Evolutionary conservation across 2,113 vertebrate genomes (phyloP).

Genomic region (Phyllostomus hastatus): DNA sequence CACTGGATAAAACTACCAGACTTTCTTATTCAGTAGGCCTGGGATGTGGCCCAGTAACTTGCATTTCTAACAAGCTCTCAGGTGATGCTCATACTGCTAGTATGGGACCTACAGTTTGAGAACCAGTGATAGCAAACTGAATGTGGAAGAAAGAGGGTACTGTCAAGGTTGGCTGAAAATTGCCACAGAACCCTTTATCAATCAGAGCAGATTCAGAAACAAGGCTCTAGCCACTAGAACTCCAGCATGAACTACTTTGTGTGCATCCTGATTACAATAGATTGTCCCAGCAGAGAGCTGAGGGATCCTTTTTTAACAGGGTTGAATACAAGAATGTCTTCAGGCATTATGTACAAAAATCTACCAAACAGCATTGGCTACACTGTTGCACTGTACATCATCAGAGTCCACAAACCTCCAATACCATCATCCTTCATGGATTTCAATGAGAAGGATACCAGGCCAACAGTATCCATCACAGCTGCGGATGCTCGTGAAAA

Average conservation of each 20-base stretch:
- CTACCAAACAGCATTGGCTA: neutral
- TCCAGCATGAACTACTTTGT: neutral
- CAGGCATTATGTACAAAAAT: neutral
- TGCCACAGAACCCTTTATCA: neutral
- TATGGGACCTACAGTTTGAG: neutral
- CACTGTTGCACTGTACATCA: neutral
- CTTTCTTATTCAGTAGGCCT: neutral
- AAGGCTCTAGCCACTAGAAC: neutral
- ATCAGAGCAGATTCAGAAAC: neutral
- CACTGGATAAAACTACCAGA: neutral
- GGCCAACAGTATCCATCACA: no score
- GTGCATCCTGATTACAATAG: neutral
- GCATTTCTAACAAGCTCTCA: neutral
- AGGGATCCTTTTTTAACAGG: neutral
- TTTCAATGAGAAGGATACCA: neutral
- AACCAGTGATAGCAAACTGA: neutral
- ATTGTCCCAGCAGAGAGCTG: neutral
- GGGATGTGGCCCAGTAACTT: neutral
- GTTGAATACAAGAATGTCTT: neutral
- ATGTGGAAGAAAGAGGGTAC: neutral
- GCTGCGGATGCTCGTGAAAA: no score
- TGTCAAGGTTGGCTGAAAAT: neutral
- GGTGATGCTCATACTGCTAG: neutral
- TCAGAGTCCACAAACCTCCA: neutral
- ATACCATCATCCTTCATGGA: neutral